Conservation (phyloP, 2,797 vertebrate genomes). For the Siniperca obscura region DNA sequence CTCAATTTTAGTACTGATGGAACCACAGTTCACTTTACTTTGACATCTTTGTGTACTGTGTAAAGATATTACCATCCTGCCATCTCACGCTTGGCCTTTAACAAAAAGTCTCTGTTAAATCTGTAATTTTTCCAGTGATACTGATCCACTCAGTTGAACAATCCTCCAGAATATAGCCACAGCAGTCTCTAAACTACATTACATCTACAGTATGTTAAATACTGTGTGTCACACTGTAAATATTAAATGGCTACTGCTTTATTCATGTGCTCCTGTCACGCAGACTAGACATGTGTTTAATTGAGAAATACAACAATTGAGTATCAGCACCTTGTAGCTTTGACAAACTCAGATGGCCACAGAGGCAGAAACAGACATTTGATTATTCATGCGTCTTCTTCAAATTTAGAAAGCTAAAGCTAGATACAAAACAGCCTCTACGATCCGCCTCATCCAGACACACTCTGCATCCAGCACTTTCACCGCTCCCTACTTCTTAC, state of each 20-base stretch:
- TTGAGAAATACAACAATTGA: slow-evolving; percentile 54
- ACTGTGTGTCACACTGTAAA: slow-evolving; percentile 56
- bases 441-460: slow-evolving; percentile 68
- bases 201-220: slow-evolving; percentile 38
- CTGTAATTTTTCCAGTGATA: neutral
- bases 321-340: slow-evolving; percentile 34
- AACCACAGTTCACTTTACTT: neutral
- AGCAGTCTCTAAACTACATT: slow-evolving; percentile 19
- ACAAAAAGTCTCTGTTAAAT: slow-evolving; percentile 12
- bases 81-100: slow-evolving; percentile 1
- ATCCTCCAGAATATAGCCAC: neutral
- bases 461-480: slow-evolving; percentile 73
- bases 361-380: slow-evolving; percentile 54
- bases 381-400: slow-evolving; percentile 74
- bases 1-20: neutral
- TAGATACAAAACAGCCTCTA: slow-evolving; percentile 62
- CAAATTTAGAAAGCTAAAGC: slow-evolving; percentile 65
- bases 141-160: slow-evolving; percentile 14
- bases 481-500: slow-evolving; percentile 79
- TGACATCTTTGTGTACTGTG: slow-evolving; percentile 8
- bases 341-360: slow-evolving; percentile 48
- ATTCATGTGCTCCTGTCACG: slow-evolving; percentile 70
- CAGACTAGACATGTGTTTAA: slow-evolving; percentile 63
- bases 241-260: slow-evolving; percentile 69
- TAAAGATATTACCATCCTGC: neutral